These are phyloP conservation scores for Papilio protenor DNA, from an alignment of 2,888 invertebrate species.

Conservation along the genomic window DNA sequence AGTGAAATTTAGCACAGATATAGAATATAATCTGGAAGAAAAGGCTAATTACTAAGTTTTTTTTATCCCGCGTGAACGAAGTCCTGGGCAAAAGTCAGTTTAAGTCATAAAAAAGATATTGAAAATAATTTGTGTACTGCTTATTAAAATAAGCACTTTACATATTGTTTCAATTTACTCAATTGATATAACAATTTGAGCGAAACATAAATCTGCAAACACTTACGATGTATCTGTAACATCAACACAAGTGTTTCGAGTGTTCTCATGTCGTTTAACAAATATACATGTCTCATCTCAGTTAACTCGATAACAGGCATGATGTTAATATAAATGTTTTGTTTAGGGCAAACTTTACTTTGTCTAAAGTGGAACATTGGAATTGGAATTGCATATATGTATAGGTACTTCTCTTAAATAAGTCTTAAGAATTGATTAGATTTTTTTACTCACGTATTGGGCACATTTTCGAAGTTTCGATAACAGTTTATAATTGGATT, in stretches of 20 bases:
- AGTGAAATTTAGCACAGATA: too few relatives aligned
- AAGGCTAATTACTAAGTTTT: too few relatives aligned
- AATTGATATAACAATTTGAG: conserved; percentile 6
- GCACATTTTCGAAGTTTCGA: background rate
- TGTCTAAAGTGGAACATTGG: conserved; percentile 6
- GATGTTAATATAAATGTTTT: conserved; percentile 23
- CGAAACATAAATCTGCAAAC: conserved; percentile 30
- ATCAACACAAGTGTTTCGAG: conserved; percentile 39
- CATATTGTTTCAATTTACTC: conserved; percentile 10
- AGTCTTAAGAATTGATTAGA: background rate
- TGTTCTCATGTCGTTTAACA: conserved; percentile 28
- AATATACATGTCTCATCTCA: conserved; percentile 25
- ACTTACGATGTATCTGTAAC: conserved; percentile 39
- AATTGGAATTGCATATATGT: background rate
- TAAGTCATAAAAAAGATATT: background rate
- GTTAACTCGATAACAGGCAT: background rate
- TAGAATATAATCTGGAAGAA: too few relatives aligned
- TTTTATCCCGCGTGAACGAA: too few relatives aligned
- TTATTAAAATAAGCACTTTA: background rate
- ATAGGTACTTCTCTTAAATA: background rate
- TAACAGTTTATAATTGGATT: too few relatives aligned
- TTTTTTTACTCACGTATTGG: background rate
- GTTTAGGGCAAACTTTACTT: conserved; percentile 23
- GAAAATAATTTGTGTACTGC: background rate
- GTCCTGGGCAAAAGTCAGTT: too few relatives aligned